These are phyloP conservation scores for Axis porcinus DNA, from an alignment of 2,113 vertebrate genomes.

Conservation along the genomic window DNA sequence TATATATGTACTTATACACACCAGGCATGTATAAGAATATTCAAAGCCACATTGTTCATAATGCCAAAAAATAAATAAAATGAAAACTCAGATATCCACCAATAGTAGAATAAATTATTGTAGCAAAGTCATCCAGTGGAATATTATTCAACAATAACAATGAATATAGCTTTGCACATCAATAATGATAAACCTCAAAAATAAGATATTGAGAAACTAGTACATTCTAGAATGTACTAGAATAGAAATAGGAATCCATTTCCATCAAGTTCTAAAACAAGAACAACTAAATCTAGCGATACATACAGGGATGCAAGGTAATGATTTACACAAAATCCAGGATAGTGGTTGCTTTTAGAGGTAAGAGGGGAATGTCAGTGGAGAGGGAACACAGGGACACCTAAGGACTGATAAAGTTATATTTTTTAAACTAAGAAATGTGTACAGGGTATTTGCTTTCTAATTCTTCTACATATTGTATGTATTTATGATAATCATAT, in stretches of 20 bases:
- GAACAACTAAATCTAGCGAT: background rate
- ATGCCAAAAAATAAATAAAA: slow-evolving; percentile 4
- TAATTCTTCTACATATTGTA: background rate
- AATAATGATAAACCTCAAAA: slow-evolving; percentile 10
- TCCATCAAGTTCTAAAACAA: slow-evolving; percentile 20
- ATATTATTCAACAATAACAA: background rate
- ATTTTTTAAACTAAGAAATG: background rate
- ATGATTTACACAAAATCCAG: background rate
- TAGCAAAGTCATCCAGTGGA: background rate
- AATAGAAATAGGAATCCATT: background rate
- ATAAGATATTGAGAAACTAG: background rate
- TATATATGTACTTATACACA: background rate
- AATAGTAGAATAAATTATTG: background rate
- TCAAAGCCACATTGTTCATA: background rate
- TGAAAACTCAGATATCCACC: background rate
- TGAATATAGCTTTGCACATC: background rate
- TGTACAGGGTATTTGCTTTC: background rate
- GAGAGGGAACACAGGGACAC: background rate
- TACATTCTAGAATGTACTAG: background rate
- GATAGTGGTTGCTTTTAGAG: background rate
- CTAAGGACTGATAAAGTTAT: background rate
- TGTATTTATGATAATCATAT: background rate
- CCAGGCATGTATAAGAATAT: background rate
- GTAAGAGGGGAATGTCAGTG: background rate
- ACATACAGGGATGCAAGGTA: background rate